Conservation (phyloP, 2,888 invertebrate species). For the Trilocha varians region DNA sequence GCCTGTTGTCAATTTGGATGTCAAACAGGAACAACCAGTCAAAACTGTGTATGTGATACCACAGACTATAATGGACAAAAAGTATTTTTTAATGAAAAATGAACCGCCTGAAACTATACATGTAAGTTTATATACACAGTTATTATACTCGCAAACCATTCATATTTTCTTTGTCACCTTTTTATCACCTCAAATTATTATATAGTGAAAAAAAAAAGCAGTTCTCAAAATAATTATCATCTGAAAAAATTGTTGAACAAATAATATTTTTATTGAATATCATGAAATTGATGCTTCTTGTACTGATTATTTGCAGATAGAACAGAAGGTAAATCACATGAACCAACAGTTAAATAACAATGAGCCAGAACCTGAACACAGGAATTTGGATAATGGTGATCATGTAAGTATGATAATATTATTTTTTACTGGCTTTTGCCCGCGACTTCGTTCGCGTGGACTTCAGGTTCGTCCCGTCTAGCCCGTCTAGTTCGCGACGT, state of each 20-base stretch:
- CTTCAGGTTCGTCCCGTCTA: too few relatives aligned
- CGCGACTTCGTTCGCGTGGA: too few relatives aligned
- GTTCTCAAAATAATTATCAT: too few relatives aligned
- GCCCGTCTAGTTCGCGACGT: too few relatives aligned
- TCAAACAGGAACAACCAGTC: constrained; percentile 39
- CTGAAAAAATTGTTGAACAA: too few relatives aligned
- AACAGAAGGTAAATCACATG: constrained; percentile 51
- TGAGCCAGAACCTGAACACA: constrained; percentile 46
- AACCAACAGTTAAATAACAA: constrained; percentile 51
- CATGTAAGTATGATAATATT: constrained; percentile 57
- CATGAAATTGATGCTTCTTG: not conserved
- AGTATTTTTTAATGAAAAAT: constrained; percentile 77
- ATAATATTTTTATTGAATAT: not conserved
- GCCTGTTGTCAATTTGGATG: constrained; percentile 46
- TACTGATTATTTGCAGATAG: constrained; percentile 34
- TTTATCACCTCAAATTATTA: too few relatives aligned
- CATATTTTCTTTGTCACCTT: too few relatives aligned
- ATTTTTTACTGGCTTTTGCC: too few relatives aligned
- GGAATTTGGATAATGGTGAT: constrained; percentile 52
- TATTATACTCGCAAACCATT: too few relatives aligned
- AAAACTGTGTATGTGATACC: constrained; percentile 61
- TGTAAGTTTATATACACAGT: too few relatives aligned
- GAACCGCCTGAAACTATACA: constrained; percentile 66
- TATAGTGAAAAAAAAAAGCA: too few relatives aligned
- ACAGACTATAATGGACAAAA: constrained; percentile 71